These are phyloP conservation scores for Rhorus exstirpatorius DNA, from an alignment of 2,888 invertebrate genomes.

Conservation along the genomic window DNA sequence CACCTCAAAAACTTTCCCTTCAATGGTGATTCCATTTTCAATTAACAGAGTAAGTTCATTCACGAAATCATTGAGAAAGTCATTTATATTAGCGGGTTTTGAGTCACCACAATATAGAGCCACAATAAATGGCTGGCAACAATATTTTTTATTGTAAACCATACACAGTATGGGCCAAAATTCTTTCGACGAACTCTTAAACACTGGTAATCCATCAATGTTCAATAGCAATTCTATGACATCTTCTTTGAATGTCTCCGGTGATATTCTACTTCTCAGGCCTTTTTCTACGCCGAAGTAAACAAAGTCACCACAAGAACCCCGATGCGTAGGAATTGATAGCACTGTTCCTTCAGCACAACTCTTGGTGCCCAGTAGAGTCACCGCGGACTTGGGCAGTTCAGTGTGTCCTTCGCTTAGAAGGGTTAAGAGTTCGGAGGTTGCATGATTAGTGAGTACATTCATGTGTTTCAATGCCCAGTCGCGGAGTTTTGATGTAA, in stretches of 20 bases:
- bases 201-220: slow-evolving; percentile 66
- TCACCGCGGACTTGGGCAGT: too few species aligned
- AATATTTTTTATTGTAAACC: slow-evolving; percentile 39
- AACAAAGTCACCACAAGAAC: slow-evolving; percentile 54
- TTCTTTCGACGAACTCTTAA: slow-evolving; percentile 45
- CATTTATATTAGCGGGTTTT: slow-evolving; percentile 59
- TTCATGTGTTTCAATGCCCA: too few species aligned
- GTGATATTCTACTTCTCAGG: slow-evolving; percentile 49
- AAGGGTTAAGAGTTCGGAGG: too few species aligned
- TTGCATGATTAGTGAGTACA: too few species aligned
- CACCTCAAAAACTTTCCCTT: slow-evolving; percentile 34
- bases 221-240: slow-evolving; percentile 62
- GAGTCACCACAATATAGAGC: slow-evolving; percentile 63
- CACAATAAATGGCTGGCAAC: slow-evolving; percentile 65
- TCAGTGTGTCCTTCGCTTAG: too few species aligned
- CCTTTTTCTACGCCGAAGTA: slow-evolving; percentile 65
- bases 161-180: slow-evolving; percentile 68
- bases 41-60: slow-evolving; percentile 40
- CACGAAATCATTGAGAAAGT: slow-evolving; percentile 52
- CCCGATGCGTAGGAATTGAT: too few species aligned
- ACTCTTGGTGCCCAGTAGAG: too few species aligned
- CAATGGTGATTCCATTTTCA: slow-evolving; percentile 32
- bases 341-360: too few species aligned
- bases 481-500: too few species aligned
- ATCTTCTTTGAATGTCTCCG: slow-evolving; percentile 55